phyloP scores from a whole-genome alignment of 2,113 vertebrate genomes.

The Hiodon tergisus region DNA sequence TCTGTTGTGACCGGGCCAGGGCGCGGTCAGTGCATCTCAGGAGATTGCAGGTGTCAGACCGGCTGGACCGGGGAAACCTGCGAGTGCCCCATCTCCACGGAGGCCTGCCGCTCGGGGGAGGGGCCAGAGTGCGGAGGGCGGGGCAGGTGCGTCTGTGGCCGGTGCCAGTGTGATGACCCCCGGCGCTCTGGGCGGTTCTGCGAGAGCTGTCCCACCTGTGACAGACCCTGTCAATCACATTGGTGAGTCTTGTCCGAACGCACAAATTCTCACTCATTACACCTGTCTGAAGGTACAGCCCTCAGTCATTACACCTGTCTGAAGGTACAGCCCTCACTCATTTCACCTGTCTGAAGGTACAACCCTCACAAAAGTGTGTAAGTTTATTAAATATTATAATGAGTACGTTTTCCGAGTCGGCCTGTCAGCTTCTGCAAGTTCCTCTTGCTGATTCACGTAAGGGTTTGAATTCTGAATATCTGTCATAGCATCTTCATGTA shows the following conservation, averaged over 20 bases:
- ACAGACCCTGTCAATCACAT: slow-evolving; percentile 73
- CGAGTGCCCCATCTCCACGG: slow-evolving; percentile 65
- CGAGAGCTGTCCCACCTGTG: slow-evolving; percentile 80
- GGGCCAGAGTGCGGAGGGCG: slow-evolving; percentile 79
- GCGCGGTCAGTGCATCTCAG: slow-evolving; percentile 79
- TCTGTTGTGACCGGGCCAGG: slow-evolving; percentile 54
- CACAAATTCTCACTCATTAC: background rate
- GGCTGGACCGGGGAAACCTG: slow-evolving; percentile 87
- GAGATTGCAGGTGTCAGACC: slow-evolving; percentile 73
- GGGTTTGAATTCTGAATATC: too few species aligned
- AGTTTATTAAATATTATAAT: too few species aligned
- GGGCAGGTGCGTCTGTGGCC: slow-evolving; percentile 82
- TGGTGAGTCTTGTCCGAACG: slow-evolving; percentile 59
- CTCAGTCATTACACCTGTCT: too few species aligned
- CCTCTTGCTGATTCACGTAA: too few species aligned
- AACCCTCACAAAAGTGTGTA: too few species aligned
- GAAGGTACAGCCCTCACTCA: background rate
- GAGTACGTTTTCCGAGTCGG: too few species aligned
- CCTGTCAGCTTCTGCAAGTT: too few species aligned
- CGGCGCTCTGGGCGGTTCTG: slow-evolving; percentile 77
- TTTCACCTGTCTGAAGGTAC: too few species aligned
- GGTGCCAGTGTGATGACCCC: slow-evolving; percentile 77
- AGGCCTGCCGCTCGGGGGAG: slow-evolving; percentile 69
- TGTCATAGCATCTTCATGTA: too few species aligned
- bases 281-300: too few species aligned